phyloP scores from a whole-genome alignment of 2,113 vertebrate genomes.

The Neofelis nebulosa region DNA sequence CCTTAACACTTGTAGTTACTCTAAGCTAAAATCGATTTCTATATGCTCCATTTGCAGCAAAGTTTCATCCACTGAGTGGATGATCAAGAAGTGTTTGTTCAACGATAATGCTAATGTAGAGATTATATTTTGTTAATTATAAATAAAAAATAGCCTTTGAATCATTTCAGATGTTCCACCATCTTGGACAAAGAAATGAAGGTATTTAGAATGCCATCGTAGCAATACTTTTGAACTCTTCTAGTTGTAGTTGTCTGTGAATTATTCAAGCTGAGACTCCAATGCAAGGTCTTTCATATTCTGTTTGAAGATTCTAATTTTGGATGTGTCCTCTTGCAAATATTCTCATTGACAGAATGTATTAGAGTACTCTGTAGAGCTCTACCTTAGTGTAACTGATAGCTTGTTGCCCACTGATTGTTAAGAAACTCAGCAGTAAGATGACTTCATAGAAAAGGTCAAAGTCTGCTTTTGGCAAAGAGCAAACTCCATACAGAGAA shows the following conservation, averaged over 20 bases:
- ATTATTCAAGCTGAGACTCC: not conserved
- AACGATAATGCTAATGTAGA: not conserved
- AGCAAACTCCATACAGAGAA: constrained; percentile 14
- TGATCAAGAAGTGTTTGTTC: not conserved
- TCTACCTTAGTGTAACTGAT: constrained; percentile 41
- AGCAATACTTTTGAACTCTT: not conserved
- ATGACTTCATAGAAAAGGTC: constrained; percentile 60
- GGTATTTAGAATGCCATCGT: not conserved
- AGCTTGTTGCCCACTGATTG: not conserved
- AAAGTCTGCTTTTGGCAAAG: constrained; percentile 53
- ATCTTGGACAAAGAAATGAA: not conserved
- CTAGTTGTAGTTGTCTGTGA: not conserved
- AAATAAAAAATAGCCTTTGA: not conserved
- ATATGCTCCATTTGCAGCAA: not conserved
- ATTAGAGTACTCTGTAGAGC: not conserved
- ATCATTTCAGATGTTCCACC: not conserved
- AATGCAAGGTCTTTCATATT: not conserved
- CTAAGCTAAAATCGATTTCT: not conserved
- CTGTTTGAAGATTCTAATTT: not conserved
- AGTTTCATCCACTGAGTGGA: not conserved
- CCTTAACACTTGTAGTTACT: not conserved
- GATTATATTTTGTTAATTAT: not conserved
- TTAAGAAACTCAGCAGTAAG: constrained; percentile 46
- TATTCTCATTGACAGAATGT: not conserved
- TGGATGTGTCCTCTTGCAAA: not conserved